These are phyloP conservation scores for Stegodyphus dumicola DNA, from an alignment of 1,140 invertebrate genomes.

Conservation along the genomic window DNA sequence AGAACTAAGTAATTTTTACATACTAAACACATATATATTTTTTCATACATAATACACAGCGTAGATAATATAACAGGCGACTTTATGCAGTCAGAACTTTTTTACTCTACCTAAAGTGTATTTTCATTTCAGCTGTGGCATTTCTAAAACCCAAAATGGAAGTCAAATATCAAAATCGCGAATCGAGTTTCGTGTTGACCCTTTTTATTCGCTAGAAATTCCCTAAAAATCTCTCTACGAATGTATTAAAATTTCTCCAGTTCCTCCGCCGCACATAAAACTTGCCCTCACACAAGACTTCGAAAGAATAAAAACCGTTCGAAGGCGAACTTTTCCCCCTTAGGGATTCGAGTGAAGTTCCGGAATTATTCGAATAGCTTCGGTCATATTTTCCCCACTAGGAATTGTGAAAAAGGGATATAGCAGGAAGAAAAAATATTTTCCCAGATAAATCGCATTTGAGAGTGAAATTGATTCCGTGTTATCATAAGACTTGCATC, in stretches of 20 bases:
- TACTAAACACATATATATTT: no score
- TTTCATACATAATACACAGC: no score
- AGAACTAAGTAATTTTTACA: no score
- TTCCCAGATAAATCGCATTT: constrained; percentile 32
- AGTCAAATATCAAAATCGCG: no score
- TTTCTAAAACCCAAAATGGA: no score
- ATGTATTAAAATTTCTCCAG: neutral
- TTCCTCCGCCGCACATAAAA: neutral
- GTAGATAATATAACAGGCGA: no score
- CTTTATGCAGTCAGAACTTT: no score
- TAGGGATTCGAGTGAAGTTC: constrained; percentile 20
- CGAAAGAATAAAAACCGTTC: neutral
- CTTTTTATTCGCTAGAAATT: neutral
- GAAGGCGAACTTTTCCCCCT: neutral
- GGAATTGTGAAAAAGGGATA: constrained; percentile 16
- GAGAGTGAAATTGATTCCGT: constrained; percentile 33
- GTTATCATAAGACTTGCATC: constrained; percentile 18
- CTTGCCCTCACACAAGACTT: neutral
- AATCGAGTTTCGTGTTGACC: no score
- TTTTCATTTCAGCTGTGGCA: no score
- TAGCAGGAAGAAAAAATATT: constrained; percentile 23
- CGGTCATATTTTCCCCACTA: neutral
- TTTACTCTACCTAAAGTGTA: no score
- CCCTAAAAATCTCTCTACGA: neutral
- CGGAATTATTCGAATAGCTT: constrained; percentile 42